Base-by-base conservation (phyloP, 1,140 invertebrate genomes). In the Ceratoteleas bidentatus region DNA sequence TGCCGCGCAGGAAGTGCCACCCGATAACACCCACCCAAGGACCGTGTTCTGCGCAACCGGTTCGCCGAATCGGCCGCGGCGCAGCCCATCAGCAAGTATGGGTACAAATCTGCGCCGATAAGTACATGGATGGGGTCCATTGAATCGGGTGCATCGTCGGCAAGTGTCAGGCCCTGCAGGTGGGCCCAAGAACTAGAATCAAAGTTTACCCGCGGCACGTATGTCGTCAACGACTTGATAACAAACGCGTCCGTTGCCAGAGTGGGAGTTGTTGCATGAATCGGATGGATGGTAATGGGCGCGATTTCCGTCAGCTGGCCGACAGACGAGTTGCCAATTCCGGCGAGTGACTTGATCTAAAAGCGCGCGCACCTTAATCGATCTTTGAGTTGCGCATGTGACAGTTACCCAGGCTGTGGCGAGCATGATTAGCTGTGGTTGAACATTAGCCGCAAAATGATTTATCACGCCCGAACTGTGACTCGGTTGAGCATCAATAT, bases 101-200 rank as follows among this genome's bases (percentile, higher is more conserved):
- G 16, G n/a, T 62, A 50, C 6, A 62, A 0, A 38, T 52, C 60
- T 2, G 60, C 45, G 3, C 60, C 60, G 5, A 62, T 36, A 38
- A 52, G 34, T 3, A 62, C 11, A 9, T 38, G 8, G 13, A 60
- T 15, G 8, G 38, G 40, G n/a, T 60, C 56, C 6, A 43, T 16
- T 3, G 61, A 49, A 38, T 65, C 61, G 0, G 24, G n/a, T n/a
- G n/a, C n/a, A n/a, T n/a, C n/a, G 36, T 65, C 61, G 0, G 61
- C 61, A 0, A 65, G 45, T 5, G 16, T 7, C 9, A 65, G 4
- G 3, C 61, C 49, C 6, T 53, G 13, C 49, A 65, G n/a, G 14
- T 65, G 61, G 0, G 47, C 15, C 47, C 61, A 53, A 6, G 2
- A 52, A 0, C 0, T 14, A n/a, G n/a, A n/a, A n/a, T n/a, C n/a